A percentile compares a stretch with the other conserved stretches of the same genome.
phyloP scores from a whole-genome alignment of 2,888 invertebrate species.

The Mesorhabditis sp. region DNA sequence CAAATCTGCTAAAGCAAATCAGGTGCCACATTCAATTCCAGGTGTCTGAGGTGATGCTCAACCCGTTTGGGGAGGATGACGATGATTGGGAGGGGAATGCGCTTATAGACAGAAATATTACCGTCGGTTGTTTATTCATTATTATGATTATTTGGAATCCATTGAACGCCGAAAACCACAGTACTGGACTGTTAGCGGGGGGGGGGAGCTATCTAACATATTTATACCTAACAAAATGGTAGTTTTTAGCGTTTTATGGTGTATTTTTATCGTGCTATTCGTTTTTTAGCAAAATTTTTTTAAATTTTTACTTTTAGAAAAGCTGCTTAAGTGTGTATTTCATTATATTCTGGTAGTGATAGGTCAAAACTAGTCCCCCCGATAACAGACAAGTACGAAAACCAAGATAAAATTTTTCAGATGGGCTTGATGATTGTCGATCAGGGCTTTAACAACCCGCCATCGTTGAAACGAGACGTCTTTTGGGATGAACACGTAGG shows the following conservation, averaged over 20 bases:
- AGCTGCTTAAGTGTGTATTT: too few species aligned
- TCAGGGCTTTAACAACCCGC: constrained; percentile 43
- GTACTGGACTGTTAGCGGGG: too few species aligned
- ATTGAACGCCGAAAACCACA: too few species aligned
- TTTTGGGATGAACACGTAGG: constrained; percentile 43
- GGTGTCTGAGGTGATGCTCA: constrained; percentile 40
- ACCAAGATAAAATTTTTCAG: constrained; percentile 19
- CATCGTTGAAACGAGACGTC: constrained; percentile 45
- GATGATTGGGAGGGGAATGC: constrained; percentile 46
- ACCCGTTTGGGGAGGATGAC: constrained; percentile 46
- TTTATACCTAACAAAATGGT: too few species aligned
- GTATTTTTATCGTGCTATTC: too few species aligned
- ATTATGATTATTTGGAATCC: neutral
- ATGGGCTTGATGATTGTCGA: constrained; percentile 55
- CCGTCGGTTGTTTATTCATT: constrained; percentile 20
- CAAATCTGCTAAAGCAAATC: neutral
- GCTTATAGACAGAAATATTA: constrained; percentile 43
- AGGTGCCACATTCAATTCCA: constrained; percentile 2
- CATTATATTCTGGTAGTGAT: too few species aligned
- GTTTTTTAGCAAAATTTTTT: too few species aligned
- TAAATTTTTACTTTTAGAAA: too few species aligned
- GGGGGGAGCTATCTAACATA: too few species aligned
- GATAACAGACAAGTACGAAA: too few species aligned
- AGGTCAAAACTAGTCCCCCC: too few species aligned
- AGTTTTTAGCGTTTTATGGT: too few species aligned